phyloP scores from a whole-genome alignment of 2,888 invertebrate species.

The Stenotaenia linearis region DNA sequence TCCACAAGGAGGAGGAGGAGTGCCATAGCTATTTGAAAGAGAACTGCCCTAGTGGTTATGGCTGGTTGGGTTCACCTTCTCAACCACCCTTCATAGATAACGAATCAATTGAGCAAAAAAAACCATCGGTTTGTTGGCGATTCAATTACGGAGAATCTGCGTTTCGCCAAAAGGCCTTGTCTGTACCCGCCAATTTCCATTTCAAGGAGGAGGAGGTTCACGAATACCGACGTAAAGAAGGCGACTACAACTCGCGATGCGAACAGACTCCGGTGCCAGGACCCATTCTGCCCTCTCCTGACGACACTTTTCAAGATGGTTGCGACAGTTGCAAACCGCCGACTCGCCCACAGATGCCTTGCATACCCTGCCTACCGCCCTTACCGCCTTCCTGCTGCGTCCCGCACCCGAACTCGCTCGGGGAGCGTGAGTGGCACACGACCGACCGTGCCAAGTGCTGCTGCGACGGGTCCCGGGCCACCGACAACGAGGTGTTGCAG shows the following conservation, averaged over 20 bases:
- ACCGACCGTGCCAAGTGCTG: background rate
- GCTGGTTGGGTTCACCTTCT: background rate
- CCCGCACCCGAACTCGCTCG: background rate
- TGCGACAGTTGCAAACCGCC: background rate
- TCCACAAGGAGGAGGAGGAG: background rate
- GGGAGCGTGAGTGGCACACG: constrained; percentile 28
- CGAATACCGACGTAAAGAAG: background rate
- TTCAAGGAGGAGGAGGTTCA: constrained; percentile 26
- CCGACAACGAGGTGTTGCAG: background rate
- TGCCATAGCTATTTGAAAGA: background rate
- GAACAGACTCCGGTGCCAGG: background rate
- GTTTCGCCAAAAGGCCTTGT: background rate
- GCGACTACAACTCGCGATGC: background rate
- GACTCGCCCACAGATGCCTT: background rate
- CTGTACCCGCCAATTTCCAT: background rate
- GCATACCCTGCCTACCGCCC: background rate
- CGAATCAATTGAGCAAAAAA: background rate
- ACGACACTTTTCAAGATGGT: background rate
- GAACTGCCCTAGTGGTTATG: background rate
- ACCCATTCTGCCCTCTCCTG: background rate
- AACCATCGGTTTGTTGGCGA: background rate
- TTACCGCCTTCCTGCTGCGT: background rate
- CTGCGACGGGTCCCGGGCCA: background rate
- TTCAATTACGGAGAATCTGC: background rate
- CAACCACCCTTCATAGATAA: background rate